Conservation (phyloP, 1,140 invertebrate genomes). For the Achroia grisella region DNA sequence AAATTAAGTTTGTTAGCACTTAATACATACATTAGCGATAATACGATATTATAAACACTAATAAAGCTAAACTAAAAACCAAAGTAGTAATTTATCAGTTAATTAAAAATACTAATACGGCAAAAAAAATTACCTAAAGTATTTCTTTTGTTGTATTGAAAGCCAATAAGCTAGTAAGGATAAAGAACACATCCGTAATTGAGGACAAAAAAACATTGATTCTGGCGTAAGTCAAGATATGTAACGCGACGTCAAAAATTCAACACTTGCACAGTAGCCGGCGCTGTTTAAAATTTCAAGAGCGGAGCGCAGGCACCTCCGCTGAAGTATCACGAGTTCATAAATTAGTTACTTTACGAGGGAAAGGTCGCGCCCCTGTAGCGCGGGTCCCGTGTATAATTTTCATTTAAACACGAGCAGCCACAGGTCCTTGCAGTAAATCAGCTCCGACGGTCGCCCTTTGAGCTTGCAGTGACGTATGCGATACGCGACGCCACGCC, state of each 20-base stretch:
- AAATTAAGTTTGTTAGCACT: no score
- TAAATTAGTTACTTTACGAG: constrained; percentile 62
- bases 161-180: no score
- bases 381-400: constrained; percentile 47
- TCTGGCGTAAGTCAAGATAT: constrained; percentile 28
- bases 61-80: no score
- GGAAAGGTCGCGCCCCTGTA: constrained; percentile 44
- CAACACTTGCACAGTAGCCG: constrained; percentile 23
- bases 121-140: no score
- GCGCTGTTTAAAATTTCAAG: constrained; percentile 53
- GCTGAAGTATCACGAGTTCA: constrained; percentile 51
- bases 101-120: no score
- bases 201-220: constrained; percentile 10
- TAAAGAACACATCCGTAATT: not conserved
- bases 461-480: constrained; percentile 32
- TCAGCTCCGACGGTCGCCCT: constrained; percentile 42
- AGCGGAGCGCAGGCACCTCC: constrained; percentile 36
- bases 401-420: constrained; percentile 56
- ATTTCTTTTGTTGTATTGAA: no score
- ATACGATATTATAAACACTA: no score
- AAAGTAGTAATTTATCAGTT: no score
- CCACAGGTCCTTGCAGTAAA: constrained; percentile 53
- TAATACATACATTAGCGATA: no score
- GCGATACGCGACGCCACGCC: constrained; percentile 11
- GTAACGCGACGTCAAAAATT: constrained; percentile 32